Conservation (phyloP, 1,140 invertebrate species). For the Bombus balteatus region DNA sequence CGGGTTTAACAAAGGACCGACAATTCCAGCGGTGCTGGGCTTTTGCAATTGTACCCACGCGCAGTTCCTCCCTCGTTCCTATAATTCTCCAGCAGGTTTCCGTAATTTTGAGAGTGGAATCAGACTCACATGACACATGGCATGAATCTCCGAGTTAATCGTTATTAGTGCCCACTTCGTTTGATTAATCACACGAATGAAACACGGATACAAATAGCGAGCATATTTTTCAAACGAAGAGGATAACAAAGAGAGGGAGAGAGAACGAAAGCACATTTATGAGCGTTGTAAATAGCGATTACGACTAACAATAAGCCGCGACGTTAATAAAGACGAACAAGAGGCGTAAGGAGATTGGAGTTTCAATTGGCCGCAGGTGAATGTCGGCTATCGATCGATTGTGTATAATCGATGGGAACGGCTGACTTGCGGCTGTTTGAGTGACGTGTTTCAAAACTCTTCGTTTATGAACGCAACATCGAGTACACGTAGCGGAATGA, state of each 20-base stretch:
- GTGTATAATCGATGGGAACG: background rate
- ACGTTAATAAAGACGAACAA: background rate
- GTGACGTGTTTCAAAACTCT: too few species aligned
- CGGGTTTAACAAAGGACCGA: constrained; percentile 45
- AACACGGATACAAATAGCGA: background rate
- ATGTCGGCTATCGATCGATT: background rate
- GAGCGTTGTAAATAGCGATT: background rate
- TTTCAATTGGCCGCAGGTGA: background rate
- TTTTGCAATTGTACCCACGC: constrained; percentile 44
- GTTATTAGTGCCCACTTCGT: constrained; percentile 6
- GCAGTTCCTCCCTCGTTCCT: constrained; percentile 8
- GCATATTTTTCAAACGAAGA: background rate
- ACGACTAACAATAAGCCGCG: background rate
- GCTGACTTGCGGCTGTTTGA: background rate
- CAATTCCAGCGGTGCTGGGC: constrained; percentile 34
- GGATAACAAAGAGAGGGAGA: background rate
- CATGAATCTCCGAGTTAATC: constrained; percentile 29
- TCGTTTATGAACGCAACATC: too few species aligned
- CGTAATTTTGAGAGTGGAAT: constrained; percentile 39
- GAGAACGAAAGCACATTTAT: background rate
- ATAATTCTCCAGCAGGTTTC: constrained; percentile 44
- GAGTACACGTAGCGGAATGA: too few species aligned
- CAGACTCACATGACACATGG: constrained; percentile 15
- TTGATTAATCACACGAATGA: background rate
- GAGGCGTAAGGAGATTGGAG: background rate